Evolutionary conservation across 2,797 vertebrate species (phyloP), one percentile per base, ranked within the genome.

Genomic region (Helarctos malayanus): DNA sequence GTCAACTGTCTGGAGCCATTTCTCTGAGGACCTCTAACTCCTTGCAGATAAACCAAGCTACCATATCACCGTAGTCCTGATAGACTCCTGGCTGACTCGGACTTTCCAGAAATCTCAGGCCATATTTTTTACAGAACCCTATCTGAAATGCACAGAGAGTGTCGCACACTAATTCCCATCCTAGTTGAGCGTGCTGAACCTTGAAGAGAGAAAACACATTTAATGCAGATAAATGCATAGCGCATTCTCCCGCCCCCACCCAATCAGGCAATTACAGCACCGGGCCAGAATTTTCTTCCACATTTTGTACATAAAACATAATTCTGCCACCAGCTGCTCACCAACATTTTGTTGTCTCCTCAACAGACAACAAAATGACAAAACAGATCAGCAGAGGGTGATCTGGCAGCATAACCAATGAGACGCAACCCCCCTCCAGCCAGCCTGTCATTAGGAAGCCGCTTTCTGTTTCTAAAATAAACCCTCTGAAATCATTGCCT

Each of bases 251-350:
- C 6, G 1, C 32, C 57, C 47, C 5, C 25, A 85, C 32, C 73
- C 45, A 75, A 73, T 71, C 86, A 94, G 79, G 82, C 81, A 97
- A 47, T 96, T 89, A 92, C 1, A 97, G 29, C 87, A 52, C 45
- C 7, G 29, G 71, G 68, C 76, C 91, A 95, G 78, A 95, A 83
- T 95, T 97, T 86, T 88, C 84, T 91, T 88, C 88, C 78, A 56
- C 45, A 54, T 69, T 97, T 90, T 96, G 88, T 94, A 78, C 92
- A 97, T 89, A 87, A 97, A 97, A 76, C 94, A 95, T 95, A 97
- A 98, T 97, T 96, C 97, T 15, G 21, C 94, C 87, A 91, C 96
- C 95, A 97, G 96, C 97, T 97, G 94, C 90, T 96, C 92, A 91
- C 89, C 88, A 92, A 23, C 92, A 95, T 95, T 97, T 95, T 97